Base-by-base conservation (phyloP, 2,888 invertebrate species). In the Perizoma affinitatum region DNA sequence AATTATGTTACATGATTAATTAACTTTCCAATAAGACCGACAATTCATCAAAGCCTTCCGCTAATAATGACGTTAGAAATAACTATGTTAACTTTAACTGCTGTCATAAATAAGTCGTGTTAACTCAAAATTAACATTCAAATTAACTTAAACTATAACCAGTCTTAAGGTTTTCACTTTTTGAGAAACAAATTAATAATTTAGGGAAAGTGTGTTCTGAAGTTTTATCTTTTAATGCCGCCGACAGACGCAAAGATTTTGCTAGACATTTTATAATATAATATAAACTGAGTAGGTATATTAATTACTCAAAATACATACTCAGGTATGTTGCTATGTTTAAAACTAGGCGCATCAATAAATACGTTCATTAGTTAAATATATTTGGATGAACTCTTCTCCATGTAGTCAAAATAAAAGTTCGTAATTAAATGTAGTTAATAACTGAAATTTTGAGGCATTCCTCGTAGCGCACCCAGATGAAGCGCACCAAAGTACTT, bases 81-180 rank as follows among this genome's bases (percentile, higher is more conserved):
- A 54, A 52, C 58, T 55, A 22, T 60, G 66, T 67, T 69, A 66
- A 38, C 45, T 65, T 44, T 40, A 62, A 61, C 59, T 36, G 48
- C 52, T 8, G 59, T 55, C 65, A 53, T 70, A 71, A 68, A 71
- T 68, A 66, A 66, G 36, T 10, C 60, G 40, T 63, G 67, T 67
- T 68, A 70, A 52, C 54, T 63, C 47, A 61, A 64, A 63, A 69
- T 69, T 69, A 64, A 67, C 66, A 69, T 69, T 60, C 65, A 61
- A 66, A 67, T 67, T 61, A 67, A 63, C 54, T 58, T 43, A 59
- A 66, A n/a, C n/a, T n/a, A n/a, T n/a, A 62, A 68, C 68, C 58
- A 48, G 68, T 65, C 46, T 10, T 22, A 43, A 54, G 38, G 44
- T 64, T 70, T 70, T 70, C 68, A 67, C 70, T 70, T 70, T 70